These are phyloP conservation scores for Euborellia annulipes DNA, from an alignment of 1,140 invertebrate species.

Conservation along the genomic window DNA sequence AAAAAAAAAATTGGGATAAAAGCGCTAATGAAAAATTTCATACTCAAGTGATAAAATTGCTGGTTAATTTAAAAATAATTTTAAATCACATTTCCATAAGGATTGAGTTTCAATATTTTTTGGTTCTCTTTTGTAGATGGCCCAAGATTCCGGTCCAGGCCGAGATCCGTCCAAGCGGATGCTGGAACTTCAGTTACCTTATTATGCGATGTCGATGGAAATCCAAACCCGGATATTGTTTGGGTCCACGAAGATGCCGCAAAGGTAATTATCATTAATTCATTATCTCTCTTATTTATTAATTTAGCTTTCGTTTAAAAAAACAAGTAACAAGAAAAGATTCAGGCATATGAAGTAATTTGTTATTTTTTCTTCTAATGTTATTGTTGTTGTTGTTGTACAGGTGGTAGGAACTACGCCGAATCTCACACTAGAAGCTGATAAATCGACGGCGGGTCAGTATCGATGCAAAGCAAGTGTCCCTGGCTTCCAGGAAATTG, in stretches of 20 bases:
- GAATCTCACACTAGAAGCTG: slow-evolving; percentile 59
- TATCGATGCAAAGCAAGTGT: slow-evolving; percentile 79
- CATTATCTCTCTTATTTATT: too few relatives aligned
- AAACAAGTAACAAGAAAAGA: neutral
- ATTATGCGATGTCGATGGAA: slow-evolving; percentile 77
- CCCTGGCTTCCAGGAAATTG: slow-evolving; percentile 65
- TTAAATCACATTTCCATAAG: too few relatives aligned
- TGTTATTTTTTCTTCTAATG: neutral
- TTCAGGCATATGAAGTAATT: neutral
- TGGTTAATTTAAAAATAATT: too few relatives aligned
- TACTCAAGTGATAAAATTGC: too few relatives aligned
- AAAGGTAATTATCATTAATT: too few relatives aligned
- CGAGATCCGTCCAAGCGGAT: slow-evolving; percentile 65
- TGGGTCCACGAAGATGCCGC: slow-evolving; percentile 67
- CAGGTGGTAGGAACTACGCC: slow-evolving; percentile 47
- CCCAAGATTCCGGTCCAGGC: slow-evolving; percentile 60
- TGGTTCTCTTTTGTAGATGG: slow-evolving; percentile 56
- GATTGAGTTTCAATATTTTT: too few relatives aligned
- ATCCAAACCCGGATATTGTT: slow-evolving; percentile 69
- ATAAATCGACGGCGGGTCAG: slow-evolving; percentile 57
- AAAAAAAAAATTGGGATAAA: too few relatives aligned
- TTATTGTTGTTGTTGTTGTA: slow-evolving; percentile 10
- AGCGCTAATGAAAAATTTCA: too few relatives aligned
- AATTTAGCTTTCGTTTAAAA: too few relatives aligned
- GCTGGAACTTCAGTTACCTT: slow-evolving; percentile 58